Base-by-base conservation (phyloP, 2,888 invertebrate genomes). In the Eristalinus sepulchralis region DNA sequence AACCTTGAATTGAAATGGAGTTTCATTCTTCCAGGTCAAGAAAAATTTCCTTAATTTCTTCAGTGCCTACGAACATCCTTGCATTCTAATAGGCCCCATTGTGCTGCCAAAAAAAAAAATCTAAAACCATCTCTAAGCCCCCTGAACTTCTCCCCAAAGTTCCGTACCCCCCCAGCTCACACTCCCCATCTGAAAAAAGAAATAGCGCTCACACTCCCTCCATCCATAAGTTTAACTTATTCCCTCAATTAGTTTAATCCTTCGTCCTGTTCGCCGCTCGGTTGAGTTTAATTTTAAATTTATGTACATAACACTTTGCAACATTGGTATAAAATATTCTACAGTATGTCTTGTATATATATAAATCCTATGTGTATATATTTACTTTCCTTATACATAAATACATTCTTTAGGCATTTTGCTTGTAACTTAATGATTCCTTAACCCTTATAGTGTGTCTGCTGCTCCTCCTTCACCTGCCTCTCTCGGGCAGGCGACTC, bases 311-410 rank as follows among this genome's bases (percentile, higher is more conserved):
- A 86, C 86, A 83, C 78, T 27, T 86, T 83, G 78, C 83, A 86
- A 86, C 86, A 86, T 86, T 86, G 86, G 86, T 86, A 86, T 86
- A 86, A 86, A 86, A 86, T 86, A 86, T 86, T 82, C 86, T 86
- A 86, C 86, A 75, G 73, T 81, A 71, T 71, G 39, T 62, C 80
- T 67, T 71, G 75, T 85, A 67, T 85, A 72, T 78, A 75, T 79
- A 75, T 83, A 72, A 62, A 90, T 90, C 89, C 89, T 88, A 88
- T 88, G 85, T 83, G 71, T 90, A 83, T 89, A 53, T 77, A 62
- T 79, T 72, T 85, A 86, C 87, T 83, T 75, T 80, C 70, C 82
- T 89, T 88, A 77, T 27, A 73, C 47, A 85, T 86, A 66, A 78
- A 67, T 75, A 83, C 83, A 72, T 86, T 81, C 57, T 60, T 78